Base-by-base conservation (phyloP, 2,888 invertebrate genomes). In the Actias luna region DNA sequence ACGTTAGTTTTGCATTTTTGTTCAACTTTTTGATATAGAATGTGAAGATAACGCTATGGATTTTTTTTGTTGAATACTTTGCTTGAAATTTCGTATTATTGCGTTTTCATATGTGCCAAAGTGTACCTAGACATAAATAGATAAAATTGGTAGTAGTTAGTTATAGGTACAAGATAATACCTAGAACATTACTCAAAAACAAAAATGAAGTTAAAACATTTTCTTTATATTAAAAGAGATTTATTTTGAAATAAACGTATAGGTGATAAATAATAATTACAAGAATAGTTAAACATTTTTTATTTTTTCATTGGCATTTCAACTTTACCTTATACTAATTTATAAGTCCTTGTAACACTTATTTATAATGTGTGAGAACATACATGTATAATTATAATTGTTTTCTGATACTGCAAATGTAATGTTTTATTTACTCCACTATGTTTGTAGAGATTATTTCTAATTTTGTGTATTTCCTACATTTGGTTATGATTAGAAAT, bases 251-350 rank as follows among this genome's bases (percentile, higher is more conserved):
- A 10, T 22, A 46, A 22, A 12, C 22, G 12, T 12, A 25, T 50
- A 50, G 46, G 46, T 50, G n/a, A 29, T 55, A 55, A 55, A 55
- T 29, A 29, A 27, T 16, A 55, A 29, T 55, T 55, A 50, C 29
- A 55, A 7, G 55, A 29, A 29, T 55, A 55, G 55, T n/a, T 16
- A 55, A 55, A 55, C 55, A 55, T 55, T 55, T 55, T 55, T 55
- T 55, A 16, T 16, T 55, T 29, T 16, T 22, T 55, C 29, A n/a
- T 29, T n/a, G 29, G 29, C 14, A 46, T 29, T 29, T 29, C 29
- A 55, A 29, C 16, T 14, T 29, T n/a, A 29, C 16, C 29, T 55
- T 55, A 55, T n/a, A n/a, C n/a, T 55, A 55, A 55, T 1, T 55
- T 55, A 46, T 50, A 50, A n/a, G n/a, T n/a, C n/a, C 22, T 46